Evolutionary conservation across 2,113 vertebrate genomes (phyloP).

Genomic region (Oreochromis niloticus): DNA sequence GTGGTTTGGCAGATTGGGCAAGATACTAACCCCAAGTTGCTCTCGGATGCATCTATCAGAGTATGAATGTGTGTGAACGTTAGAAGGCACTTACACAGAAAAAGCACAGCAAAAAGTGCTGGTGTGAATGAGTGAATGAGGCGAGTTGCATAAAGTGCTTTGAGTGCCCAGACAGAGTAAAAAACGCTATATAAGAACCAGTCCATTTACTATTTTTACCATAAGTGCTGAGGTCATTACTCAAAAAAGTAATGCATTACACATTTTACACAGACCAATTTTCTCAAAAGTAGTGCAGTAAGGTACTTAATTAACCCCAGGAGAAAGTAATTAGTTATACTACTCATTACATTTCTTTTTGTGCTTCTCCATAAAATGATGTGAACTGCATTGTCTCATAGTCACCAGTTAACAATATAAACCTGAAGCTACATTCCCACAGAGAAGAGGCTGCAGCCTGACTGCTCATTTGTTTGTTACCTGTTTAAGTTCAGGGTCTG

Average conservation of each 20-base stretch:
- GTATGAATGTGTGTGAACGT: neutral
- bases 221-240: neutral
- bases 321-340: neutral
- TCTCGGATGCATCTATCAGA: neutral
- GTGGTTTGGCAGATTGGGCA: neutral
- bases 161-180: neutral
- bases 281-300: neutral
- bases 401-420: neutral
- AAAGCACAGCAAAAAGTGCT: neutral
- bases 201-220: neutral
- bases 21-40: neutral
- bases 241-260: neutral
- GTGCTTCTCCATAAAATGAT: neutral
- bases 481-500: neutral
- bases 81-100: neutral
- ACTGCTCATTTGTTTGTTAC: neutral
- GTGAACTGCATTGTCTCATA: neutral
- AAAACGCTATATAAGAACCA: neutral
- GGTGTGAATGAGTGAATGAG: neutral
- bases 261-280: neutral
- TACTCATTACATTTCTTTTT: neutral
- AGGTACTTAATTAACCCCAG: neutral
- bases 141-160: neutral
- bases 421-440: neutral
- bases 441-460: neutral